Evolutionary conservation across 2,888 invertebrate genomes (phyloP).

Genomic region (Gymnocheta viridis): DNA sequence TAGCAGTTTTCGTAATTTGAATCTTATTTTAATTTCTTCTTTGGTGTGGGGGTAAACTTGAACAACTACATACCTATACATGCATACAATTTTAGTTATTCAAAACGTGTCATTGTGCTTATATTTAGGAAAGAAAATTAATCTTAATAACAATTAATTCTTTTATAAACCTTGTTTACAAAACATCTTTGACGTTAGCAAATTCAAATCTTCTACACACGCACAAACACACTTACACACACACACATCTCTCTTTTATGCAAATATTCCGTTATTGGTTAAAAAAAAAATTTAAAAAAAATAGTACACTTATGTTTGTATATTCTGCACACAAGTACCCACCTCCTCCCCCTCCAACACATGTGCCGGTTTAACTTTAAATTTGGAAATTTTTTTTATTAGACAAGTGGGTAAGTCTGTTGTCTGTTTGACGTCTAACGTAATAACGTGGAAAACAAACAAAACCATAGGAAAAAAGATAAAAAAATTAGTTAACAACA

Average conservation of each 20-base stretch:
- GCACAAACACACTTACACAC: not conserved
- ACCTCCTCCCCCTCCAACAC: not conserved
- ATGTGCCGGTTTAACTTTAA: not conserved
- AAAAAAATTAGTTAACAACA: not conserved
- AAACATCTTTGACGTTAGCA: slow-evolving; percentile 24
- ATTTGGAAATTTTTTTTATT: slow-evolving; percentile 39
- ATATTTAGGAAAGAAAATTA: too few species aligned
- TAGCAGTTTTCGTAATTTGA: too few species aligned
- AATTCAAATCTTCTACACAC: not conserved
- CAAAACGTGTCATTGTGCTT: too few species aligned
- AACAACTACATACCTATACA: too few species aligned
- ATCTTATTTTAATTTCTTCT: too few species aligned
- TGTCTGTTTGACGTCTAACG: slow-evolving; percentile 57
- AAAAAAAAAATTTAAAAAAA: slow-evolving; percentile 31
- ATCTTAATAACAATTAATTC: slow-evolving; percentile 14
- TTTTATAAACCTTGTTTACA: slow-evolving; percentile 7
- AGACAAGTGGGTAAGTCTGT: slow-evolving; percentile 52
- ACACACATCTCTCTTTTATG: not conserved
- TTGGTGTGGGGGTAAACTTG: too few species aligned
- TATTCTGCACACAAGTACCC: not conserved
- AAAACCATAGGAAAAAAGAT: slow-evolving; percentile 3
- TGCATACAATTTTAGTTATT: too few species aligned
- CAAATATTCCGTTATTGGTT: slow-evolving; percentile 25
- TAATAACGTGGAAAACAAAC: slow-evolving; percentile 29
- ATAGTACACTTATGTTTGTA: slow-evolving; percentile 19